A percentile compares a stretch with the other conserved stretches of the same genome.
These are phyloP conservation scores for Dermatophagoides farinae DNA, from an alignment of 1,140 invertebrate species.

Conservation along the genomic window DNA sequence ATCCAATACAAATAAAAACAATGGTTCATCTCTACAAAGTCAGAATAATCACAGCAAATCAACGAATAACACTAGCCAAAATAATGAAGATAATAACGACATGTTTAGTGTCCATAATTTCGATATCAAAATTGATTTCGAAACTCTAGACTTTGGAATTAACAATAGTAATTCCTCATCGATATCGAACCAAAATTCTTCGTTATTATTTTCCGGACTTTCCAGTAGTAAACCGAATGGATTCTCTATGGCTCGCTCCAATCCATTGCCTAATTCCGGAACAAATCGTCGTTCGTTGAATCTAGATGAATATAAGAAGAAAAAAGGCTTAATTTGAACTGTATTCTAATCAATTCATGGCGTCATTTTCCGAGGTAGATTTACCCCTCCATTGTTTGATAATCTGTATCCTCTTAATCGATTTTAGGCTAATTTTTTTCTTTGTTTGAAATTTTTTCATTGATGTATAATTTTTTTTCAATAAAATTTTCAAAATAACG, in stretches of 20 bases:
- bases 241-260: conserved; percentile 16
- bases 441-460: too few relatives aligned
- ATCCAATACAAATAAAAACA: background rate
- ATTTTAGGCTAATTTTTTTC: too few relatives aligned
- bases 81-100: conserved; percentile 31
- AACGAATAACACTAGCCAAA: background rate
- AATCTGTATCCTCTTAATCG: too few relatives aligned
- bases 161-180: conserved; percentile 22
- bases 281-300: conserved; percentile 74
- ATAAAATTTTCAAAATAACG: too few relatives aligned
- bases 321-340: conserved; percentile 61
- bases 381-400: too few relatives aligned
- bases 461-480: too few relatives aligned
- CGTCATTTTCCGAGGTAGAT: too few relatives aligned
- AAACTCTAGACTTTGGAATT: conserved; percentile 39
- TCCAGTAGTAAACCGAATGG: conserved; percentile 12
- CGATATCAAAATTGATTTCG: conserved; percentile 81
- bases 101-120: conserved; percentile 86
- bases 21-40: background rate
- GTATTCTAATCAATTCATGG: background rate
- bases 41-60: too few relatives aligned
- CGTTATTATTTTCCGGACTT: conserved; percentile 1
- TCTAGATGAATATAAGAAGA: conserved; percentile 88
- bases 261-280: conserved; percentile 41
- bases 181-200: background rate